These are phyloP conservation scores for Coelopa frigida DNA, from an alignment of 1,140 invertebrate genomes.

Conservation along the genomic window DNA sequence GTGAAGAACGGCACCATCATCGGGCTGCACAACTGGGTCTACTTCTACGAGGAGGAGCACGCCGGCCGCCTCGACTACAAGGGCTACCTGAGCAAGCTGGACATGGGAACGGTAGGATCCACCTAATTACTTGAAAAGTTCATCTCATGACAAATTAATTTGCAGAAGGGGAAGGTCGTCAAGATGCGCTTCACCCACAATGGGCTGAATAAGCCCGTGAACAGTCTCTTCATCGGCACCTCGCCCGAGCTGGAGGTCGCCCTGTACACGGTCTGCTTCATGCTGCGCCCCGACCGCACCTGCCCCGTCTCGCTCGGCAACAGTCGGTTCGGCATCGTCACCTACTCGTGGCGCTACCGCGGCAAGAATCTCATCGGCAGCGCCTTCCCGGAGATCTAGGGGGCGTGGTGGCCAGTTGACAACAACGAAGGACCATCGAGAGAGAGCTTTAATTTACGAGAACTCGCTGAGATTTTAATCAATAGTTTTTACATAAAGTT, in stretches of 20 bases:
- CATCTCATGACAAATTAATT: constrained; percentile 30
- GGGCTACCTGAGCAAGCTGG: constrained; percentile 66
- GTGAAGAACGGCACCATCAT: constrained; percentile 66
- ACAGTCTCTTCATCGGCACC: constrained; percentile 79
- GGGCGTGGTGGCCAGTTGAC: too few relatives aligned
- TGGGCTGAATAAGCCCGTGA: constrained; percentile 66
- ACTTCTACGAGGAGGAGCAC: constrained; percentile 68
- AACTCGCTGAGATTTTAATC: too few relatives aligned
- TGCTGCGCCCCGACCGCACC: constrained; percentile 58
- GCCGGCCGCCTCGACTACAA: constrained; percentile 63
- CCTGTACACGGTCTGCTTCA: constrained; percentile 79
- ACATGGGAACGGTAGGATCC: constrained; percentile 64
- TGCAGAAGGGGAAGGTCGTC: constrained; percentile 69
- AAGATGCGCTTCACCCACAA: constrained; percentile 71
- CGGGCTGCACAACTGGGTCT: constrained; percentile 88
- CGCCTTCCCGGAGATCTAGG: constrained; percentile 70
- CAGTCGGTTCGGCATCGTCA: constrained; percentile 62
- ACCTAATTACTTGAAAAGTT: not conserved
- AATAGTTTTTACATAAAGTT: not conserved
- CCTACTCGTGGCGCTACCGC: constrained; percentile 63
- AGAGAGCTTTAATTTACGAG: too few relatives aligned
- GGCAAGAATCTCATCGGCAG: constrained; percentile 72
- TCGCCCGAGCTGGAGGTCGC: constrained; percentile 90
- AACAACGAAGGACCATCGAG: too few relatives aligned
- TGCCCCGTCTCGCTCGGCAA: constrained; percentile 66